phyloP scores from a whole-genome alignment of 2,797 vertebrate genomes.

The Anomalospiza imberbis region DNA sequence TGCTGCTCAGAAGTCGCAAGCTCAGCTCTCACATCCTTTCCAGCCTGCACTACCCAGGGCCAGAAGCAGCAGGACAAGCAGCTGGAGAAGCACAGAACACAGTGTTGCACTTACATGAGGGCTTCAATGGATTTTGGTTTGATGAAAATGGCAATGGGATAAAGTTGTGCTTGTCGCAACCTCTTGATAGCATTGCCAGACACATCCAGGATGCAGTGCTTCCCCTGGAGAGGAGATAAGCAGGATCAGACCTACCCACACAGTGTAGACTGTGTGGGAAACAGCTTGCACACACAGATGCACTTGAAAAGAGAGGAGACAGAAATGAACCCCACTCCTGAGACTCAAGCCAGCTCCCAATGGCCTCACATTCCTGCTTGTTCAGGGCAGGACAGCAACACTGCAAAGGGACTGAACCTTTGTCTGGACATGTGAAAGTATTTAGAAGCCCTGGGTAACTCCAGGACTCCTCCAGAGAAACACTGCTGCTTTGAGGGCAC shows the following conservation, averaged over 20 bases:
- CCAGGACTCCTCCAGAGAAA: not conserved
- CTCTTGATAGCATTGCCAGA: constrained; percentile 99
- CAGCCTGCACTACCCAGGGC: not conserved
- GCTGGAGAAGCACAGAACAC: not conserved
- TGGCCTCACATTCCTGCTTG: not conserved
- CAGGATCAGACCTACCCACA: not conserved
- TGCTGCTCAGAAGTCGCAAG: not conserved
- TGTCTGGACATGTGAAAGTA: not conserved
- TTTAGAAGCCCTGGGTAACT: not conserved
- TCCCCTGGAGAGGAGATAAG: constrained; percentile 80
- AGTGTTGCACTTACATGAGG: constrained; percentile 87
- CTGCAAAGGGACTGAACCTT: not conserved
- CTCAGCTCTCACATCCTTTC: not conserved
- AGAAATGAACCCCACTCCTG: not conserved
- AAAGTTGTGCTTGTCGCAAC: constrained; percentile 98
- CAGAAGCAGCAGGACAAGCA: not conserved
- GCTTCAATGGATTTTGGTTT: constrained; percentile 99
- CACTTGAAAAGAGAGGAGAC: not conserved
- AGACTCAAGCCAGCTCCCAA: not conserved
- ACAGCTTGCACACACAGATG: not conserved
- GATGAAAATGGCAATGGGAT: constrained; percentile 98
- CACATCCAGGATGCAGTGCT: constrained; percentile 98
- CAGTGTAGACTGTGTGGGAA: not conserved
- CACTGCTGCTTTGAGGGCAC: not conserved
- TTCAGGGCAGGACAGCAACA: not conserved